Percentiles rank a stretch among this genome's conserved stretches.
These are phyloP conservation scores for Sebastes glaucus DNA, from an alignment of 2,797 vertebrate species.

Conservation along the genomic window DNA sequence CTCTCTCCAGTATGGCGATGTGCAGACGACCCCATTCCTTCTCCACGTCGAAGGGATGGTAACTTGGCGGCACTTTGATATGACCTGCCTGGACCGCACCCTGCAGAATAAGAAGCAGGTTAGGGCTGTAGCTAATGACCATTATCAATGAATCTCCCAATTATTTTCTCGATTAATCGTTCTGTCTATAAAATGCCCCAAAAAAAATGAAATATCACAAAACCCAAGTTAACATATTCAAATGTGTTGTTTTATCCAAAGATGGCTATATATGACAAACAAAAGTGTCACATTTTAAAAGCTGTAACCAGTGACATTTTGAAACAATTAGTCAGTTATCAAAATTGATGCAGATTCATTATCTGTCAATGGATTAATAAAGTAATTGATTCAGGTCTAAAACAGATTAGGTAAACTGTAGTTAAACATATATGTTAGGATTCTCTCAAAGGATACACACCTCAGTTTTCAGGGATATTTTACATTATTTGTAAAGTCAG, in stretches of 20 bases:
- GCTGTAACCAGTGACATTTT: not conserved
- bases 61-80: slow-evolving; percentile 89
- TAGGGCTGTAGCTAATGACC: not conserved
- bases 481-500: not conserved
- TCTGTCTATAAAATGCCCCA: not conserved
- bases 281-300: not conserved
- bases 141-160: not conserved
- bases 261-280: not conserved
- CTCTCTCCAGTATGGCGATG: slow-evolving; percentile 92
- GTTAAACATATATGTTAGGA: not conserved
- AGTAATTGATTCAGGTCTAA: not conserved
- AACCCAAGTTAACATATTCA: not conserved
- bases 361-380: not conserved
- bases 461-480: not conserved
- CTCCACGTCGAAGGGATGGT: slow-evolving; percentile 93
- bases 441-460: not conserved
- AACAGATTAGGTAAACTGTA: not conserved
- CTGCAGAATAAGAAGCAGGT: slow-evolving; percentile 63
- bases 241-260: not conserved
- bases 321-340: not conserved
- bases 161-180: not conserved
- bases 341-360: not conserved
- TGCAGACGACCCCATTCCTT: slow-evolving; percentile 97
- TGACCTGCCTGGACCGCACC: slow-evolving; percentile 88
- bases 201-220: not conserved